These are phyloP conservation scores for Crotophaga sulcirostris DNA, from an alignment of 2,113 vertebrate species.

Conservation along the genomic window DNA sequence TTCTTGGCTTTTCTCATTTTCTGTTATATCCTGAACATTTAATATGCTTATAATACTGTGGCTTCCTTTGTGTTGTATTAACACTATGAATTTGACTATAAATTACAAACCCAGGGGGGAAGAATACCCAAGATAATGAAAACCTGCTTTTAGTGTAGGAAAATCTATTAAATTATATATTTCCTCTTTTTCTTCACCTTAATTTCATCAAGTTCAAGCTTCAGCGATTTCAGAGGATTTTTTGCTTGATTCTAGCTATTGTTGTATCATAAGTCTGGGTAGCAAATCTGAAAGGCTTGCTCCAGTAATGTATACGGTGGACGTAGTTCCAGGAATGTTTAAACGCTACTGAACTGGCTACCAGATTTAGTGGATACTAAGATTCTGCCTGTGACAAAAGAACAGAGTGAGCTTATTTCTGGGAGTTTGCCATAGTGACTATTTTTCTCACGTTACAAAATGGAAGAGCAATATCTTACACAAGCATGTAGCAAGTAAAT, in stretches of 20 bases:
- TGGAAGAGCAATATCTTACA: not conserved
- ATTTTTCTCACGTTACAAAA: conserved; percentile 1
- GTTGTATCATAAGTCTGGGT: not conserved
- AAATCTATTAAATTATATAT: conserved; percentile 30
- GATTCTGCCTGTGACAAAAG: not conserved
- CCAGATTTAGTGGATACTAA: not conserved
- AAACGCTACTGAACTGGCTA: not conserved
- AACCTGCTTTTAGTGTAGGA: not conserved
- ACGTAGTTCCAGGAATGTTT: not conserved
- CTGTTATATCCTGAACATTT: not conserved
- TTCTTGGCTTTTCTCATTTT: conserved; percentile 9
- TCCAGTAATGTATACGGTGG: not conserved
- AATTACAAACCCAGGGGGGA: not conserved
- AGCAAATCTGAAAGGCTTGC: not conserved
- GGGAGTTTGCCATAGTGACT: not conserved
- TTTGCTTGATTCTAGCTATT: not conserved
- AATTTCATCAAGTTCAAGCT: conserved; percentile 19
- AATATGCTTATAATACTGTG: not conserved
- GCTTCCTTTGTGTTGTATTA: not conserved
- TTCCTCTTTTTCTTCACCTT: not conserved
- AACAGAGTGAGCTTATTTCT: not conserved
- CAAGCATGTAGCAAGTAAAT: not conserved
- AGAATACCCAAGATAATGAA: not conserved
- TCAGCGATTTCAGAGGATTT: not conserved
- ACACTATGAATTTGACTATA: not conserved